These are phyloP conservation scores for Notarius quadriscutis DNA, from an alignment of 2,113 vertebrate genomes.

Conservation along the genomic window DNA sequence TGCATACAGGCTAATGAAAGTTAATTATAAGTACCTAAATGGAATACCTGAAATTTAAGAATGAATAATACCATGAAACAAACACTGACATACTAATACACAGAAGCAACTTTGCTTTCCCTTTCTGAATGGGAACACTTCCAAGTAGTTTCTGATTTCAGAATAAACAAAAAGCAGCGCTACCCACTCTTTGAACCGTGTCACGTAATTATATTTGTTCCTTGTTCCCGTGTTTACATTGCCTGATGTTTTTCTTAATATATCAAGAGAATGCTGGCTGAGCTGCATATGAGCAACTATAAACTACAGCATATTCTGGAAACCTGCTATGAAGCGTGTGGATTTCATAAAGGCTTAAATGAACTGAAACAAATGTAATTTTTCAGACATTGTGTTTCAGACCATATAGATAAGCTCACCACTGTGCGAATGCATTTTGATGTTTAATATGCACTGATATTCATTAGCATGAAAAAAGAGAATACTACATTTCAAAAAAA, in stretches of 20 bases:
- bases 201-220: conserved; percentile 1
- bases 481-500: background rate
- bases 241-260: background rate
- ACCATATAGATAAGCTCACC: background rate
- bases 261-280: background rate
- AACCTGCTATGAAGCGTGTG: background rate
- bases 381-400: background rate
- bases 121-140: background rate
- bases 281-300: background rate
- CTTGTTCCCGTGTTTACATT: background rate
- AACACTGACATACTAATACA: background rate
- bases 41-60: background rate
- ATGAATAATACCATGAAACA: background rate
- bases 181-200: background rate
- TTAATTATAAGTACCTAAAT: background rate
- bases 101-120: background rate
- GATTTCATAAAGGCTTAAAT: conserved; percentile 13
- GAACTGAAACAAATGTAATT: conserved; percentile 32
- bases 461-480: background rate
- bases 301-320: background rate
- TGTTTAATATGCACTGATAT: background rate
- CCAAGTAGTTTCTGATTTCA: background rate
- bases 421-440: conserved; percentile 13
- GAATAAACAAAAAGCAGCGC: background rate
- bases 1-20: background rate